Evolutionary conservation across 2,797 vertebrate genomes (phyloP).

Genomic region (Rhyacichthys aspro): DNA sequence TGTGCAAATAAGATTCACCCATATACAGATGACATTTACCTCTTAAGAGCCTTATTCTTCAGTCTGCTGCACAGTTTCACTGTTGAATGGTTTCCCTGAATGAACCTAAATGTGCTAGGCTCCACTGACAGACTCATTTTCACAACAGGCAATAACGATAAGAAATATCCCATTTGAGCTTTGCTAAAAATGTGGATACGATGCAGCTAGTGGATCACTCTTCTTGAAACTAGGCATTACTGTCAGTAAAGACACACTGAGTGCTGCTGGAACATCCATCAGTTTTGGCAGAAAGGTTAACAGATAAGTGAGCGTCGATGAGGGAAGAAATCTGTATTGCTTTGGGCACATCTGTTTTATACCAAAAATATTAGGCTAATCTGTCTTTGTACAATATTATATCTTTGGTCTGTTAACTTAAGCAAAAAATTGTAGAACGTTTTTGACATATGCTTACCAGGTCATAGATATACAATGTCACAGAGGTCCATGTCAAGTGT

Average conservation of each 20-base stretch:
- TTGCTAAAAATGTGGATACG: conserved; percentile 36
- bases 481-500: too few relatives aligned
- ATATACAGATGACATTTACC: conserved; percentile 51
- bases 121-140: conserved; percentile 59
- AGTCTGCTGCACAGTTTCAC: conserved; percentile 58
- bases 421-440: too few relatives aligned
- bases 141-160: conserved; percentile 57
- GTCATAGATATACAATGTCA: too few relatives aligned
- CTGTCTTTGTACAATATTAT: not conserved
- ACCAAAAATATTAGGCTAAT: conserved; percentile 2
- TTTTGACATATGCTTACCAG: too few relatives aligned
- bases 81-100: conserved; percentile 61
- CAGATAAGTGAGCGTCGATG: conserved; percentile 33
- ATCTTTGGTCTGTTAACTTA: too few relatives aligned
- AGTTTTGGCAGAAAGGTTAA: conserved; percentile 16
- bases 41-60: conserved; percentile 50
- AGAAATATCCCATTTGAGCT: conserved; percentile 41
- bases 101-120: conserved; percentile 50
- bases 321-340: conserved; percentile 24
- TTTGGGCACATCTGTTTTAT: conserved; percentile 18
- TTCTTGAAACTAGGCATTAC: conserved; percentile 34
- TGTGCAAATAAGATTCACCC: conserved; percentile 20
- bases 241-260: conserved; percentile 37
- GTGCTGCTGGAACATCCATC: conserved; percentile 43
- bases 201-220: conserved; percentile 32